Evolutionary conservation across 2,888 invertebrate genomes (phyloP), one percentile per base, ranked within the genome.

Genomic region (Thymelicus acteon): DNA sequence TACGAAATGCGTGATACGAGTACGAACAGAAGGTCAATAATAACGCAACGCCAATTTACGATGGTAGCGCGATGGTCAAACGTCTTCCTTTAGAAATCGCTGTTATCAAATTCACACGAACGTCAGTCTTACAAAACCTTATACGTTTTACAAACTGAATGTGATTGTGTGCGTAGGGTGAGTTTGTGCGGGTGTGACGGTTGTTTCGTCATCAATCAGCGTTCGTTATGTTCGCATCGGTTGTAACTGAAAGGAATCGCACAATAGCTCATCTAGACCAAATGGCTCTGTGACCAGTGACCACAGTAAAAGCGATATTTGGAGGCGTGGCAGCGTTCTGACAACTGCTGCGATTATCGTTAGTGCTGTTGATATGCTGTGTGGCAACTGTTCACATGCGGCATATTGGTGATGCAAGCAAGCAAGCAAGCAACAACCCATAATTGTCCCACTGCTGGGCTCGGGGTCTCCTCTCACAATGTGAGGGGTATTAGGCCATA

Each of bases 141-240:
- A 48, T 54, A 15, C 12, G 60, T 65, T 66, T 31, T 47, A 54
- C 13, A 61, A 61, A 31, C 24, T 31, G 0, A 13, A 2, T 62
- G 48, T 31, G 60, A 39, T n/a, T n/a, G 54, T 31, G 49, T 54
- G 44, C 24, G 19, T n/a, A 6, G 57, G 31, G 31, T 52, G 54
- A 62, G 54, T 62, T 24, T 60, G 60, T 61, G 52, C 31, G 48
- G 48, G 48, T 24, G 24, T 67, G 19, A 19, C 19, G 19, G 19
- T 60, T 60, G 31, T 67, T 61, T 67, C 68, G 62, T 68, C 54
- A 68, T 68, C 68, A 68, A 68, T 68, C 68, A 62, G 44, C 57
- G 62, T 15, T 13, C 57, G 47, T n/a, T n/a, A n/a, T 37, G 62
- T 37, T 62, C 12, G 68, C 61, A 63, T 63, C 68, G 47, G 62